These are phyloP conservation scores for Rhinophrynus dorsalis DNA, from an alignment of 2,797 vertebrate species.

Conservation along the genomic window DNA sequence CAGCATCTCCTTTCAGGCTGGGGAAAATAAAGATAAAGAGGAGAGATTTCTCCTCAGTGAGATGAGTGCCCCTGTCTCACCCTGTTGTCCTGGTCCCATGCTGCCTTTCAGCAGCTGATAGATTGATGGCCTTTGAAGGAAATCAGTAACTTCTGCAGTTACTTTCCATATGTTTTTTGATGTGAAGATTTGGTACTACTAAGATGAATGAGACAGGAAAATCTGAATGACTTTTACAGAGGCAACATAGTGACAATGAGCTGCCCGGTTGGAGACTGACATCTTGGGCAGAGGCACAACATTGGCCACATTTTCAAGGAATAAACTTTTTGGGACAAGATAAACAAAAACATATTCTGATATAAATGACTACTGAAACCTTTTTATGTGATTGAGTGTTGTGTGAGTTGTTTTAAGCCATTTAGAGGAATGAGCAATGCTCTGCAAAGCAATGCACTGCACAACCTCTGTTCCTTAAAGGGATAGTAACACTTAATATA, in stretches of 20 bases:
- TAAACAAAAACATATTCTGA: too few relatives aligned
- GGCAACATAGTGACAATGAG: constrained; percentile 45
- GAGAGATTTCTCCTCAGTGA: not conserved
- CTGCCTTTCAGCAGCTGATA: constrained; percentile 8
- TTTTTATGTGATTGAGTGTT: too few relatives aligned
- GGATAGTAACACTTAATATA: too few relatives aligned
- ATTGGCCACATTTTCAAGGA: not conserved
- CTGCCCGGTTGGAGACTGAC: constrained; percentile 52
- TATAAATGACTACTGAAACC: too few relatives aligned
- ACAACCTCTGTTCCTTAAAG: too few relatives aligned
- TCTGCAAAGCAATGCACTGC: too few relatives aligned
- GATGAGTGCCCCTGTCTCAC: not conserved
- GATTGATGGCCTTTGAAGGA: constrained; percentile 28
- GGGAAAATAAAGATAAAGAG: not conserved
- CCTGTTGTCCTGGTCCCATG: not conserved
- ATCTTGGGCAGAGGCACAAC: constrained; percentile 37
- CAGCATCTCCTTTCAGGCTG: too few relatives aligned
- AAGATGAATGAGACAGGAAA: constrained; percentile 74
- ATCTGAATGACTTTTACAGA: constrained; percentile 54
- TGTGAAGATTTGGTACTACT: constrained; percentile 66
- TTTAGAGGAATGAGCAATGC: too few relatives aligned
- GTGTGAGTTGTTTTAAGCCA: too few relatives aligned
- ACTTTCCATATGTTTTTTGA: constrained; percentile 70
- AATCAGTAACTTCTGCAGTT: constrained; percentile 59
- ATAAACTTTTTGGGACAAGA: too few relatives aligned